Base-by-base conservation (phyloP, 2,113 vertebrate species). In the Cyprinodon brontotheroides region DNA sequence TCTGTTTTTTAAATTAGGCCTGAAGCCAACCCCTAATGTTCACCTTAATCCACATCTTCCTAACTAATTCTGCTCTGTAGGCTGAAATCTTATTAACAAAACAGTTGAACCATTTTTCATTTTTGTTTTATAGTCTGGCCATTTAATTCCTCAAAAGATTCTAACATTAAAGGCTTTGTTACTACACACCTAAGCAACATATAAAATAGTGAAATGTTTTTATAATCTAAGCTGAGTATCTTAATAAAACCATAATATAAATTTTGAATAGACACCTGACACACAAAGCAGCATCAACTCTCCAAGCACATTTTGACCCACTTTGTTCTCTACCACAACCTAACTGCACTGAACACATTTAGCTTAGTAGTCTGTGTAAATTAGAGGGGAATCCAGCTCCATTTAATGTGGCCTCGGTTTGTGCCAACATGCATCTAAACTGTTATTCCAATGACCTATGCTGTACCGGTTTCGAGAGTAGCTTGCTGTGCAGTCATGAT, bases 401-500 rank as follows among this genome's bases (percentile, higher is more conserved):
- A 74, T 81, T 81, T 77, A 45, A 75, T 67, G 68, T 78, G 84
- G 75, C 79, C 60, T 67, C 45, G 45, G 14, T 62, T 63, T 78
- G 70, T 48, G 73, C 69, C 78, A 72, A 70, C 65, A 80, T 81
- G 75, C 67, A 70, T 70, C 36, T 67, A 61, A 68, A 61, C 77
- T 71, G 41, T 76, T 71, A 82, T 85, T 77, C 69, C 80, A 61
- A 14, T 43, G 65, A 65, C 81, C 79, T 77, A 29, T 71, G 65
- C 65, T 70, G 68, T 65, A 70, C 81, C 77, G 67, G 78, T 82
- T 81, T 89, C 77, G 84, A 87, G 86, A 80, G 73, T 78, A 71
- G 82, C 72, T 77, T 65, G 39, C 69, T 76, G 79, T 79, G 75
- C 70, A 83, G 72, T 77, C 83, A 79, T 43, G 53, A 89, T 78